Percentiles rank a stretch among this genome's conserved stretches.
phyloP scores from a whole-genome alignment of 1,140 invertebrate genomes.

The Brachionus asplanchnoidis region DNA sequence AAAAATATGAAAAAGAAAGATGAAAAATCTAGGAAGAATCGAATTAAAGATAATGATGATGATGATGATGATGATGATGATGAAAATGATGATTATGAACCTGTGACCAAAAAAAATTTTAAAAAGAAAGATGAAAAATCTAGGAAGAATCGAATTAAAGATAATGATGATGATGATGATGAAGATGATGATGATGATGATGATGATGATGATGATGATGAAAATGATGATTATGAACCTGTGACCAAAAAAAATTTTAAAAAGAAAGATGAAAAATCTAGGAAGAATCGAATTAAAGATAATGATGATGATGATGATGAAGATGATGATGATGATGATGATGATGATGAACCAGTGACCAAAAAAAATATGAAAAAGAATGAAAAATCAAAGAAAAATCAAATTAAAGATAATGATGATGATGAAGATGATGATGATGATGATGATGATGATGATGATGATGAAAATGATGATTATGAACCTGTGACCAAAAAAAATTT shows the following conservation, averaged over 20 bases:
- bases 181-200: not conserved
- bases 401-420: not conserved
- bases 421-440: constrained; percentile 46
- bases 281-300: not conserved
- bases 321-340: constrained; percentile 6
- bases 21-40: constrained; percentile 43
- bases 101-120: not conserved
- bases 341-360: not conserved
- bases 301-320: constrained; percentile 4
- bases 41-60: too few relatives aligned
- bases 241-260: not conserved
- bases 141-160: not conserved
- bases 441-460: constrained; percentile 44
- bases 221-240: not conserved
- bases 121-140: not conserved
- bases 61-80: constrained; percentile 35
- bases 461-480: too few relatives aligned
- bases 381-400: not conserved
- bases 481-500: constrained; percentile 43
- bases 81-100: not conserved
- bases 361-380: not conserved
- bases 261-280: not conserved
- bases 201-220: not conserved
- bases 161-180: not conserved
- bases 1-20: constrained; percentile 44